phyloP scores from a whole-genome alignment of 2,888 invertebrate genomes.

The Drosophila monieri region DNA sequence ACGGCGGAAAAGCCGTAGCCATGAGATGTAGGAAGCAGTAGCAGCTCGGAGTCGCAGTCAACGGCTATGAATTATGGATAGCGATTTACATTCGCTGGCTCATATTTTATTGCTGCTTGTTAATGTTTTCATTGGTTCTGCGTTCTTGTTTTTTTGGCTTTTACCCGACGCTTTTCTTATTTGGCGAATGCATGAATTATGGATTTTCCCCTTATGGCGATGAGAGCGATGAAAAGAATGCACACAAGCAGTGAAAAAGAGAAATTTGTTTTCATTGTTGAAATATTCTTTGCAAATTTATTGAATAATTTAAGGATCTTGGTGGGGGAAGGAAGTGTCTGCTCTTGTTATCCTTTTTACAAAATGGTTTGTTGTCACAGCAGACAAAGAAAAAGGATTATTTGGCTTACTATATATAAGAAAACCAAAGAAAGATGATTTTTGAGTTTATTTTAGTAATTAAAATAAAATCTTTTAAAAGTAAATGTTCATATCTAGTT shows the following conservation, averaged over 20 bases:
- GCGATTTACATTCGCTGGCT: slow-evolving; percentile 74
- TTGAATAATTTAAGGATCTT: slow-evolving; percentile 32
- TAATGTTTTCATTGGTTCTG: slow-evolving; percentile 70
- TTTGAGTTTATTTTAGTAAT: background rate
- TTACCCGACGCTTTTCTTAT: slow-evolving; percentile 51
- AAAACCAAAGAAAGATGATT: background rate
- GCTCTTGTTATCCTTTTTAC: slow-evolving; percentile 2
- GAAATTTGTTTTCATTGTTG: slow-evolving; percentile 65
- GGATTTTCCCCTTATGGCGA: slow-evolving; percentile 69
- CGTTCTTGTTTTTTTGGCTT: slow-evolving; percentile 13
- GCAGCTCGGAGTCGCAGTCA: slow-evolving; percentile 24
- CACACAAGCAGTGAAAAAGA: slow-evolving; percentile 29
- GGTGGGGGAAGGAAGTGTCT: slow-evolving; percentile 5
- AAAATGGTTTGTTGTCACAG: slow-evolving; percentile 1
- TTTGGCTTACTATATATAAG: background rate
- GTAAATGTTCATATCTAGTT: too few relatives aligned
- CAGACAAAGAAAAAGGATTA: background rate
- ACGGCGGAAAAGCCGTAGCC: slow-evolving; percentile 7
- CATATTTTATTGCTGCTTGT: slow-evolving; percentile 71
- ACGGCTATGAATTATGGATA: slow-evolving; percentile 72
- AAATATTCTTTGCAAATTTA: slow-evolving; percentile 41
- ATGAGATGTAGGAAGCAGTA: background rate
- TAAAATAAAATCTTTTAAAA: background rate
- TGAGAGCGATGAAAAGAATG: slow-evolving; percentile 22
- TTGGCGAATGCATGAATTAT: slow-evolving; percentile 77